These are phyloP conservation scores for Leucania comma DNA, from an alignment of 2,888 invertebrate species.

Conservation along the genomic window DNA sequence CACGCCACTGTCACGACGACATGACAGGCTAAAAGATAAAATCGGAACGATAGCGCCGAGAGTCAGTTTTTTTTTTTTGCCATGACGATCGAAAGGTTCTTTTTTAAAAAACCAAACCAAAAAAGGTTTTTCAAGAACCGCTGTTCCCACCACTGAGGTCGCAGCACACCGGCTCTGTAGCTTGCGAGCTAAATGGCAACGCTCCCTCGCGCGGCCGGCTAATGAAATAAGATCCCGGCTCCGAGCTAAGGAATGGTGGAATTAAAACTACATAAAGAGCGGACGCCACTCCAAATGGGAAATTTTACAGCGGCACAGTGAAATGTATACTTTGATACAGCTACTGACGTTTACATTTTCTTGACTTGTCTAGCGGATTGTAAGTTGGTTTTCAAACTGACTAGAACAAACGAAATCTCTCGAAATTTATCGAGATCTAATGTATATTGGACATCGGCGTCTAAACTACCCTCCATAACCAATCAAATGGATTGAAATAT, in stretches of 20 bases:
- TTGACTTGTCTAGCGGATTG: conserved; percentile 23
- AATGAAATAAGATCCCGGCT: conserved; percentile 89
- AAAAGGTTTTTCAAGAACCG: background rate
- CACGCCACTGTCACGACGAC: too few relatives aligned
- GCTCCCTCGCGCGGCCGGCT: conserved; percentile 84
- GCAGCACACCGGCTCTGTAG: conserved; percentile 69
- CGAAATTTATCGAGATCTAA: too few relatives aligned
- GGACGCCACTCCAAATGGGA: conserved; percentile 81
- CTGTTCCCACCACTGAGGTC: conserved; percentile 42
- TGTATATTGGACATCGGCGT: too few relatives aligned
- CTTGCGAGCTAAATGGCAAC: conserved; percentile 87
- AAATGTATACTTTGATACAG: conserved; percentile 58
- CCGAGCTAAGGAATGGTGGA: conserved; percentile 89
- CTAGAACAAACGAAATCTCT: too few relatives aligned
- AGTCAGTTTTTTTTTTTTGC: too few relatives aligned
- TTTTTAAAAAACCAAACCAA: too few relatives aligned
- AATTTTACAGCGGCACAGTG: conserved; percentile 70
- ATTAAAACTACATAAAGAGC: conserved; percentile 90
- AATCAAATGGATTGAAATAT: too few relatives aligned
- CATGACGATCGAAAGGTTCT: too few relatives aligned
- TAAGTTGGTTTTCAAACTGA: conserved; percentile 13
- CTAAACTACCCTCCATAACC: too few relatives aligned
- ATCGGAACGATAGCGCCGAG: too few relatives aligned
- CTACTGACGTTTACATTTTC: conserved; percentile 53
- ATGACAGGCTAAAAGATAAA: too few relatives aligned